Conservation (phyloP, 2,888 invertebrate genomes). For the Andrena chrysosceles region DNA sequence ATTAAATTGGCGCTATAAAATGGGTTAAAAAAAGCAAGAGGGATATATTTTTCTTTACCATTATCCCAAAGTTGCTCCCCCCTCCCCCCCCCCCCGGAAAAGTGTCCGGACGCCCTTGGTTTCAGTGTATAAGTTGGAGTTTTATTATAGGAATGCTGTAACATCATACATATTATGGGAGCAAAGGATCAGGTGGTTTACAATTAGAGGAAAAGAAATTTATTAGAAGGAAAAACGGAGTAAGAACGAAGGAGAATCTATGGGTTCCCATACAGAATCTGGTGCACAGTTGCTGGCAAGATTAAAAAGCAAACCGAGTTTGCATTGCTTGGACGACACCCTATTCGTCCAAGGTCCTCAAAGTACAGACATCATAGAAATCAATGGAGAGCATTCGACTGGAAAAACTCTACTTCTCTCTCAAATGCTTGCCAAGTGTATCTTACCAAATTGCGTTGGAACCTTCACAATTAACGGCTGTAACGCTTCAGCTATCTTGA, state of each 20-base stretch:
- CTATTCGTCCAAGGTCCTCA: conserved; percentile 85
- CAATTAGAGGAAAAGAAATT: too few relatives aligned
- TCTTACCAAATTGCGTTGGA: conserved; percentile 82
- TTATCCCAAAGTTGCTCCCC: too few relatives aligned
- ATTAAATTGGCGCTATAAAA: too few relatives aligned
- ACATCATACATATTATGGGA: too few relatives aligned
- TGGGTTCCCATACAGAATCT: conserved; percentile 85
- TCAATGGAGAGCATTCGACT: conserved; percentile 84
- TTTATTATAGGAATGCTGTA: too few relatives aligned
- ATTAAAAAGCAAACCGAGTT: conserved; percentile 84
- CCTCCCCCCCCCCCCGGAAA: too few relatives aligned
- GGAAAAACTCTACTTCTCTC: conserved; percentile 85
- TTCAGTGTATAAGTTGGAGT: too few relatives aligned
- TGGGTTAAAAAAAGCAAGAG: too few relatives aligned
- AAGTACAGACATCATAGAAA: conserved; percentile 85
- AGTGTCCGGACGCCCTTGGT: too few relatives aligned
- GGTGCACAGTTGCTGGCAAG: conserved; percentile 87
- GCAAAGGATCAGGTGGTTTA: too few relatives aligned
- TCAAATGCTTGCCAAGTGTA: conserved; percentile 85
- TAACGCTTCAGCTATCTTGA: conserved; percentile 84
- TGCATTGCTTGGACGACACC: conserved; percentile 85
- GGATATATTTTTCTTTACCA: too few relatives aligned
- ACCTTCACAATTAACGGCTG: conserved; percentile 83
- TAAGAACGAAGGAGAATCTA: conserved; percentile 4
- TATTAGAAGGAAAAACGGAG: too few relatives aligned